Evolutionary conservation across 2,113 vertebrate species (phyloP).

Genomic region (Erinaceus europaeus): DNA sequence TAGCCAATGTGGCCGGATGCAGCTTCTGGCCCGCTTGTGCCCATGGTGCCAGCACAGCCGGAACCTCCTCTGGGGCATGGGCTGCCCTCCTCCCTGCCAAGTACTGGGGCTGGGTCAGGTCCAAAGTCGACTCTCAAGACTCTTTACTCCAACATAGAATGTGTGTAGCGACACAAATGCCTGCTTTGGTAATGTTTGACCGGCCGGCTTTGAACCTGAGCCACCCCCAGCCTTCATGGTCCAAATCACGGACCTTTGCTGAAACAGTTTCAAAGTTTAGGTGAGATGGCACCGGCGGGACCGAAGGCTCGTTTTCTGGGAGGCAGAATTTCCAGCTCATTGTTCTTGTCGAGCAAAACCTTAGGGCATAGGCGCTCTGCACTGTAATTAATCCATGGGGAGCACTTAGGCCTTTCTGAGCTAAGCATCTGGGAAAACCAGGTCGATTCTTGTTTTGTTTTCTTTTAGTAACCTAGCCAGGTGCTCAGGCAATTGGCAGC

Average conservation of each 20-base stretch:
- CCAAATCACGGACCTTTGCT: no score
- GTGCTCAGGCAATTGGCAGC: accelerated
- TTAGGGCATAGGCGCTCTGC: not conserved
- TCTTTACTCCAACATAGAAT: no score
- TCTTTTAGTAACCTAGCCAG: not conserved
- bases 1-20: no score
- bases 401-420: not conserved
- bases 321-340: no score
- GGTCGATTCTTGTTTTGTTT: not conserved
- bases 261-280: not conserved
- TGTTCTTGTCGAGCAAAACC: not conserved
- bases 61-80: no score
- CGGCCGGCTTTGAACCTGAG: no score
- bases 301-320: not conserved
- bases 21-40: no score
- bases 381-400: not conserved
- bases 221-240: no score
- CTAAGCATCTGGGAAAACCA: not conserved
- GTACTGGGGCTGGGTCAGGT: not conserved
- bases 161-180: no score
- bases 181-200: no score
- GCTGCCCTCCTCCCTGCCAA: not conserved
- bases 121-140: not conserved
- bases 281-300: not conserved
- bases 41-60: no score